phyloP scores from a whole-genome alignment of 2,113 vertebrate genomes.

The Ammodytes dubius region DNA sequence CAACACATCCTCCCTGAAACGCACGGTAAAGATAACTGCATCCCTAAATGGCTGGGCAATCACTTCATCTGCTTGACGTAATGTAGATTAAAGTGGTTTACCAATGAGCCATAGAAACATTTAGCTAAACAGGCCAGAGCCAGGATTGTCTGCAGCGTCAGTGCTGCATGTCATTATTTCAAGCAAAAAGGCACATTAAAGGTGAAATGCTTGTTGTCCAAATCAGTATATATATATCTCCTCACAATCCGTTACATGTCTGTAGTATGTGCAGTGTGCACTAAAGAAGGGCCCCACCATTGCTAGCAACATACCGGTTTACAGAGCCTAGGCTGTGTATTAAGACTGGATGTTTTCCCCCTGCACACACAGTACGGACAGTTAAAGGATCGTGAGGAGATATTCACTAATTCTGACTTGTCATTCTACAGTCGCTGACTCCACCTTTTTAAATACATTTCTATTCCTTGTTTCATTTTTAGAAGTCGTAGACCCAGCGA shows the following conservation, averaged over 20 bases:
- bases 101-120: conserved; percentile 70
- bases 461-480: conserved; percentile 57
- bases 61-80: conserved; percentile 49
- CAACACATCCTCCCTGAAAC: conserved; percentile 62
- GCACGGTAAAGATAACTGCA: conserved; percentile 69
- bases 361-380: no score
- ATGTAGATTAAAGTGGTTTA: conserved; percentile 64
- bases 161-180: conserved; percentile 44
- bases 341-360: no score
- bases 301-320: no score
- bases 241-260: no score
- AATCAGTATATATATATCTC: no score
- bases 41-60: conserved; percentile 39
- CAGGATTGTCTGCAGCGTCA: conserved; percentile 31
- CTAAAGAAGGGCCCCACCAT: no score
- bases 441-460: neutral
- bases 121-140: conserved; percentile 39
- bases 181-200: conserved; percentile 26
- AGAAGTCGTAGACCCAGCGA: conserved; percentile 25
- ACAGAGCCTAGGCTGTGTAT: no score
- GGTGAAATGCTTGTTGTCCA: no score
- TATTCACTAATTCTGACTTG: no score
- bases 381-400: no score
- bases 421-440: no score
- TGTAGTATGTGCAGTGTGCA: no score